These are phyloP conservation scores for Nematolebias whitei DNA, from an alignment of 2,113 vertebrate species.

Conservation along the genomic window DNA sequence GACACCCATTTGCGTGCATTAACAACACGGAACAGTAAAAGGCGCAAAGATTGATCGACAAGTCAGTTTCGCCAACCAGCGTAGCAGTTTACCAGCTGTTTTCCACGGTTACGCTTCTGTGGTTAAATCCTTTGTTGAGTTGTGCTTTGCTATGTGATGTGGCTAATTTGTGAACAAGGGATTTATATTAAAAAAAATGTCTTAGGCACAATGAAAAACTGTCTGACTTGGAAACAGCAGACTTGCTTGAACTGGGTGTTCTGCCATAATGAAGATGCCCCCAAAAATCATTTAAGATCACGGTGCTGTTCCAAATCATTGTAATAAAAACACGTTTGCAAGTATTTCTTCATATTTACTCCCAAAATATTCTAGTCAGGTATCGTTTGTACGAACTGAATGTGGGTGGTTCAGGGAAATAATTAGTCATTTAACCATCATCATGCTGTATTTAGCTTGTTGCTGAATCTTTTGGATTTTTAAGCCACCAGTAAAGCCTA, in stretches of 20 bases:
- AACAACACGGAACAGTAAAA: constrained; percentile 8
- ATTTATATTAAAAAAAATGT: constrained; percentile 44
- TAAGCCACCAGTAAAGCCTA: constrained; percentile 7
- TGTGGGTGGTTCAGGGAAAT: constrained; percentile 27
- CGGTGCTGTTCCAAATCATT: not conserved
- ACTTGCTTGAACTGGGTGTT: not conserved
- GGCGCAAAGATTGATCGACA: constrained; percentile 5
- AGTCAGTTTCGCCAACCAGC: too few species aligned
- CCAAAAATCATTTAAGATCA: not conserved
- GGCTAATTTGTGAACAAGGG: constrained; percentile 14
- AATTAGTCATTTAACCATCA: constrained; percentile 11
- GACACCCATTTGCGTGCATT: constrained; percentile 27
- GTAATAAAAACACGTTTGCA: not conserved
- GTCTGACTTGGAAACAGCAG: constrained; percentile 26
- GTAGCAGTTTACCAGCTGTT: constrained; percentile 23
- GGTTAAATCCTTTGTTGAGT: constrained; percentile 40
- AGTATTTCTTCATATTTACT: not conserved
- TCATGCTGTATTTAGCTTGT: constrained; percentile 8
- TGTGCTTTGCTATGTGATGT: constrained; percentile 29
- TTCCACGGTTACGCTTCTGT: constrained; percentile 32
- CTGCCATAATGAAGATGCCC: constrained; percentile 16
- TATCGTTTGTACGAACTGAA: constrained; percentile 3
- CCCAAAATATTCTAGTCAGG: not conserved
- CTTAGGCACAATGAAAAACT: constrained; percentile 45
- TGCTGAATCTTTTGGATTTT: constrained; percentile 17